phyloP scores from a whole-genome alignment of 2,113 vertebrate species.

The Turdus rufiventris region DNA sequence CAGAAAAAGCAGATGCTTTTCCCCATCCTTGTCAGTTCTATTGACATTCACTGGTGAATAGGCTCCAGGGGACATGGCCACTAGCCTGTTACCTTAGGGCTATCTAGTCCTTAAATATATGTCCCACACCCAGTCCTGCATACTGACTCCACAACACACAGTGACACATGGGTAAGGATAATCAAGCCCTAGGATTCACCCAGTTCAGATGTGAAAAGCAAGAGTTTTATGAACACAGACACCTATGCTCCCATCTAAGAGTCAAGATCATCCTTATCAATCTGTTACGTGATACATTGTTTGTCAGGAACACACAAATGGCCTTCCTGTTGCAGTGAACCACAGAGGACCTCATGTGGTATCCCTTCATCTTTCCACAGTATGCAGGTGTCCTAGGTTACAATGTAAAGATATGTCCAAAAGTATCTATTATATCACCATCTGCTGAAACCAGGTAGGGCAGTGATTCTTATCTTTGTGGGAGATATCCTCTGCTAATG shows the following conservation, averaged over 20 bases:
- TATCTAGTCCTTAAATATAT: neutral
- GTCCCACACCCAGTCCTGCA: neutral
- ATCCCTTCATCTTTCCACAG: neutral
- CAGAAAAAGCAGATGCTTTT: neutral
- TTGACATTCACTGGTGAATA: neutral
- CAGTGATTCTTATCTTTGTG: no score
- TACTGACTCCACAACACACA: neutral
- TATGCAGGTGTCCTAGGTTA: neutral
- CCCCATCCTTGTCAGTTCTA: neutral
- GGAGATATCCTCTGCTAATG: no score
- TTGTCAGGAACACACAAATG: neutral
- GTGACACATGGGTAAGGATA: neutral
- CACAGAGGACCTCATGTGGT: neutral
- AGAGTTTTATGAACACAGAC: neutral
- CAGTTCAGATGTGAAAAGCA: neutral
- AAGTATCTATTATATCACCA: no score
- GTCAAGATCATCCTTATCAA: neutral
- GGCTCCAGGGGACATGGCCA: neutral
- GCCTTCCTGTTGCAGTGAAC: neutral
- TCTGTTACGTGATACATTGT: rapidly evolving
- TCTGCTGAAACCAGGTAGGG: no score
- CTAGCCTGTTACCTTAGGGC: neutral
- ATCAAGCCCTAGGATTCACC: neutral
- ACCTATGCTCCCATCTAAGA: neutral
- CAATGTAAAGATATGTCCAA: no score